Base-by-base conservation (phyloP, 2,888 invertebrate genomes). In the Melinaea menophilus region DNA sequence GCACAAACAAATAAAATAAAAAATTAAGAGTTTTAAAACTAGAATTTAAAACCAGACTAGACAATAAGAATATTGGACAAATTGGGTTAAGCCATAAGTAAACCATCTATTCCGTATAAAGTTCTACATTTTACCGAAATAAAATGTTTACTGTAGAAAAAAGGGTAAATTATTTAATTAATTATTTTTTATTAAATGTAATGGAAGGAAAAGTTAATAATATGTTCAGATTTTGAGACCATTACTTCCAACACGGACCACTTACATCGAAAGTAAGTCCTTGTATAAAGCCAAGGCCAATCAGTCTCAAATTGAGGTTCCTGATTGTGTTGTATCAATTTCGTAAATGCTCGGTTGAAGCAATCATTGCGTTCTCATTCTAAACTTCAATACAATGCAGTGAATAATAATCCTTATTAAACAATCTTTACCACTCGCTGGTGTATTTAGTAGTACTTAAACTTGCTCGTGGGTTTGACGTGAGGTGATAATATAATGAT, bases 381-480 rank as follows among this genome's bases (percentile, higher is more conserved):
- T 48, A 13, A 22, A 48, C 48, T 48, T 48, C 13, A 48, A 13
- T 13, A 22, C 22, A 22, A 48, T 22, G 48, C 5, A 48, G 13
- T 48, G 13, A 48, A 48, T 22, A 48, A 13, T 48, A 48, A 48
- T 48, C 51, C 2, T 51, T 51, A 22, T 51, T 51, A 51, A 31
- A 51, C 31, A 31, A 51, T 51, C 51, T 31, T 51, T 51, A 51
- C 13, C 55, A 13, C 59, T 45, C 13, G 31, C 31, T n/a, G 11
- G 51, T 41, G 5, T 62, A 61, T 59, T 69, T 68, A 71, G 68
- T 68, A 63, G 66, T 69, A 64, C 56, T 62, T 66, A 66, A 67
- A 57, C 63, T 54, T 56, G 55, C 62, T 55, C n/a, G 64, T 62
- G 41, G 59, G 34, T 45, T 56, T 59, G 68, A 70, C 67, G 67